Base-by-base conservation (phyloP, 1,140 invertebrate genomes). In the Trialeurodes vaporariorum region DNA sequence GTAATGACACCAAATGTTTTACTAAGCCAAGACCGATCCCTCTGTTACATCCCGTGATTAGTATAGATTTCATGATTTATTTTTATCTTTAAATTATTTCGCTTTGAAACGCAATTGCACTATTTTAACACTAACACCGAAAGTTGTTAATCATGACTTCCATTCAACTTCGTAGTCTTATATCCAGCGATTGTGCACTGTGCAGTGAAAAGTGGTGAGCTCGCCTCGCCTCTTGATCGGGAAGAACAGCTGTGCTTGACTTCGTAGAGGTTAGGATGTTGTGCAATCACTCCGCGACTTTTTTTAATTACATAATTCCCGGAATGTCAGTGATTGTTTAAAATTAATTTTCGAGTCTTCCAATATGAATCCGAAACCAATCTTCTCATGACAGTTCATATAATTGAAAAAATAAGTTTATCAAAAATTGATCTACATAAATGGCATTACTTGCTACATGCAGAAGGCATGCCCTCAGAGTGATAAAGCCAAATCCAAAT, bases 1-100 rank as follows among this genome's bases (percentile, higher is more conserved):
- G 61, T 59, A 66, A 63, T 25, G 58, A 72, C 2, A 78, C 68
- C 25, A 91, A 72, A 76, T 87, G 83, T 78, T 87, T 90, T 0
- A 94, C 85, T 65, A 96, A 80, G 61, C 92, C 92, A 34, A 95
- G 79, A 22, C 93, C 93, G 61, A 96, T 77, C 1, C 94, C 93
- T 58, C 93, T 84, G 76, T 94, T 95, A 64, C 88, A 88, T 24
- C 93, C 93, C 11, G 93, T 96, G 68, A 95, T 86, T 69, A 96
- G 78, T 70, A 94, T 85, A 40, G 88, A 88, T 70, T 84, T 87
- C 88, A 91, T 90, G 71, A 25, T 69, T 49, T 58, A 23, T 9
- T 49, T 49, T 49, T 49, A 49, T 49, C 5, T n/a, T n/a, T n/a
- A n/a, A n/a, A n/a, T n/a, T n/a, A n/a, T n/a, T n/a, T n/a, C n/a